Percentiles rank a stretch among this genome's conserved stretches.
Evolutionary conservation across 1,140 invertebrate species (phyloP).

Genomic region (Proctacanthus coquilletti): DNA sequence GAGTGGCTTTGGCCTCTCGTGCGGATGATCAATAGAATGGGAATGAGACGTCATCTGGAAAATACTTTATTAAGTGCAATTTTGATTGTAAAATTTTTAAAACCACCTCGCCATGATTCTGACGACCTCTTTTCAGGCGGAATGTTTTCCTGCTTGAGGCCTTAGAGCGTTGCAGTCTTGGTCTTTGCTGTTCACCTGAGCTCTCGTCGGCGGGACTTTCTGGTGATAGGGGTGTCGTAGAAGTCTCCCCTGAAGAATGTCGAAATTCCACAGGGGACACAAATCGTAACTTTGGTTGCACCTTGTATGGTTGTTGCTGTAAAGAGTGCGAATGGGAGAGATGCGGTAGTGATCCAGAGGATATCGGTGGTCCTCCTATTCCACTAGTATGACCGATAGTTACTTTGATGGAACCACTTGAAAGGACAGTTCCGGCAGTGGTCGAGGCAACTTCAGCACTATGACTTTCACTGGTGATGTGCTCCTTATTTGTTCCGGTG

Average conservation of each 20-base stretch:
- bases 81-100: not conserved
- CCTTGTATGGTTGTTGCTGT: slow-evolving; percentile 25
- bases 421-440: slow-evolving; percentile 13
- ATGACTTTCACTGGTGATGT: slow-evolving; percentile 28
- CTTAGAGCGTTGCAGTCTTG: slow-evolving; percentile 76
- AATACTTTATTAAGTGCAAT: not conserved
- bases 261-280: slow-evolving; percentile 42
- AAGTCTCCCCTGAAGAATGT: slow-evolving; percentile 45
- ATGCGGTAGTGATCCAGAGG: slow-evolving; percentile 13
- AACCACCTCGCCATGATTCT: slow-evolving; percentile 32
- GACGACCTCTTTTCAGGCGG: slow-evolving; percentile 62
- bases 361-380: slow-evolving; percentile 13
- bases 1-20: slow-evolving; percentile 24
- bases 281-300: slow-evolving; percentile 51
- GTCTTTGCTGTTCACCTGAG: slow-evolving; percentile 40
- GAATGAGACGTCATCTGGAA: slow-evolving; percentile 6
- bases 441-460: slow-evolving; percentile 21
- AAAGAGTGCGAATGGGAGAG: slow-evolving; percentile 27
- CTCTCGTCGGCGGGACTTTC: slow-evolving; percentile 51
- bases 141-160: slow-evolving; percentile 90
- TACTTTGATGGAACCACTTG: slow-evolving; percentile 5
- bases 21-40: slow-evolving; percentile 21
- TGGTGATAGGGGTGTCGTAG: slow-evolving; percentile 55
- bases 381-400: slow-evolving; percentile 11
- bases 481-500: slow-evolving; percentile 24